These are phyloP conservation scores for Lepus europaeus DNA, from an alignment of 2,113 vertebrate genomes.

Conservation along the genomic window DNA sequence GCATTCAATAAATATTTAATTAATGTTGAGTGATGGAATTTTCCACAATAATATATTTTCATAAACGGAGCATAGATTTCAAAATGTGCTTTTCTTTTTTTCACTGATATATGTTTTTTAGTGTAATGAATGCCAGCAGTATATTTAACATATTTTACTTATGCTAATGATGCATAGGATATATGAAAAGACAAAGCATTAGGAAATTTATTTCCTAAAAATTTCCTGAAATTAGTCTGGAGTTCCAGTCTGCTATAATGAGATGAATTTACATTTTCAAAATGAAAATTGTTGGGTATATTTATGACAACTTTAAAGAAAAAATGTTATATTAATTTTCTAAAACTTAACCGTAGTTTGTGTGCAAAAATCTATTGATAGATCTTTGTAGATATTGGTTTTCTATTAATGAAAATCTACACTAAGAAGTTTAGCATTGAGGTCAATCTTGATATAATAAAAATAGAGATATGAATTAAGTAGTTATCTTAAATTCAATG, in stretches of 20 bases:
- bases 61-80: slow-evolving; percentile 26
- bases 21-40: background rate
- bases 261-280: slow-evolving; percentile 62
- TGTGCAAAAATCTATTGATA: background rate
- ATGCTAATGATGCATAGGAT: background rate
- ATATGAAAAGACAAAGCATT: background rate
- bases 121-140: background rate
- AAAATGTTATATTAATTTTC: slow-evolving; percentile 40
- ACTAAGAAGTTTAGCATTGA: background rate
- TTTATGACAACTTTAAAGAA: slow-evolving; percentile 51
- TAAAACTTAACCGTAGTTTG: slow-evolving; percentile 49
- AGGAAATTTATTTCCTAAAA: slow-evolving; percentile 54
- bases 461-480: background rate
- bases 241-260: background rate
- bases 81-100: slow-evolving; percentile 49
- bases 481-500: slow-evolving; percentile 27
- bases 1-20: background rate
- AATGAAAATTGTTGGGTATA: slow-evolving; percentile 5
- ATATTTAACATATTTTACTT: slow-evolving; percentile 41
- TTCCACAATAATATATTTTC: background rate
- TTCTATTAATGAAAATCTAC: slow-evolving; percentile 18
- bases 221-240: slow-evolving; percentile 24
- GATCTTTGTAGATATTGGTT: background rate
- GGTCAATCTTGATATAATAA: slow-evolving; percentile 11
- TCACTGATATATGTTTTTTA: slow-evolving; percentile 45